Base-by-base conservation (phyloP, 1,140 invertebrate species). In the Meteorus sp. region DNA sequence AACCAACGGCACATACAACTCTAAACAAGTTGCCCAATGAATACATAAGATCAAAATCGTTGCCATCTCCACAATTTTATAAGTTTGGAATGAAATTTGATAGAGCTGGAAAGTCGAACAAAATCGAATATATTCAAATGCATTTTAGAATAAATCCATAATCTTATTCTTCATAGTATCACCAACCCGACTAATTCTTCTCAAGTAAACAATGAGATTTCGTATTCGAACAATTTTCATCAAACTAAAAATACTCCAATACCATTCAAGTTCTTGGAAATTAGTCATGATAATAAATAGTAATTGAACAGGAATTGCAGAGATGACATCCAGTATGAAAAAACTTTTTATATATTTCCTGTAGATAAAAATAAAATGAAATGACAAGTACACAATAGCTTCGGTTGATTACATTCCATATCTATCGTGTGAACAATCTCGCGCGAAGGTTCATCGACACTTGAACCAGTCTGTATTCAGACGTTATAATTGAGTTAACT, bases 1-100 rank as follows among this genome's bases (percentile, higher is more conserved):
- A 5, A 59, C 23, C 1, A 69, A 41, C 0, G 74, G 72, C 0
- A 79, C 45, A 44, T 72, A 78, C 47, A 73, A 76, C 7, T 74
- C 65, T 0, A 78, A 6, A 55, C 77, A 79, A 1, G 73, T 66
- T 3, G 63, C 64, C 77, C 76, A 79, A 9, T 79, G 74, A 4
- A 77, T 17, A 8, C 4, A 55, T 2, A 72, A 8, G 3, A 68
- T 45, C 2, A 72, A 29, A 7, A 76, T 63, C 1, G 66, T 54
- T 2, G 19, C 22, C 13, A 72, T 63, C 48, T 74, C 62, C 0
- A 72, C 23, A 11, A 73, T 54, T 63, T 74, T 76, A n/a, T 66
- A 59, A 7, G 22, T 17, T 25, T 69, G 67, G 33, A 73, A 69
- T 6, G 63, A 65, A 2, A 73, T 29, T 51, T 65, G 48, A 17